Conservation (phyloP, 2,888 invertebrate species). For the Ectropis crepuscularia region DNA sequence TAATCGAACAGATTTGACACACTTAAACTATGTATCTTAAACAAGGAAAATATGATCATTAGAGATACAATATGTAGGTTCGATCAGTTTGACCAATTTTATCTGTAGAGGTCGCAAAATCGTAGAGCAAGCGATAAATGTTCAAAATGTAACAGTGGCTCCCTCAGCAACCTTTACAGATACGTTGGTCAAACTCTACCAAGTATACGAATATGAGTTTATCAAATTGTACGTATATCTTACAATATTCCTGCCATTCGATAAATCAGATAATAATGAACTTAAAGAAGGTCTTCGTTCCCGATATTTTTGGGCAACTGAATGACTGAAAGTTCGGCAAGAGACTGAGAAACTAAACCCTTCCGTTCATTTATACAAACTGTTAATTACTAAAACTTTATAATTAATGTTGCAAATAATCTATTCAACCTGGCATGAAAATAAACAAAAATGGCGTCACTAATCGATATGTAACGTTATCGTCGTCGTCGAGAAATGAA, state of each 20-base stretch:
- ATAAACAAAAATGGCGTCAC: too few species aligned
- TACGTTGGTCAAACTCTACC: neutral
- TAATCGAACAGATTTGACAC: neutral
- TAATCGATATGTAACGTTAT: too few species aligned
- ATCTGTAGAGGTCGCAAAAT: neutral
- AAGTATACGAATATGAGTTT: constrained; percentile 31
- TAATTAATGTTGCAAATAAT: neutral
- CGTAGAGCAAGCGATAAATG: neutral
- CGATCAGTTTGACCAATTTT: neutral
- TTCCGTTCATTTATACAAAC: constrained; percentile 18
- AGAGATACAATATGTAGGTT: too few species aligned
- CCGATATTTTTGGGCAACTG: constrained; percentile 72
- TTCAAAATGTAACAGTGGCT: neutral
- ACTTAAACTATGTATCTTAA: neutral
- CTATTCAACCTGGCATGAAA: too few species aligned
- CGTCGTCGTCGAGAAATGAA: too few species aligned
- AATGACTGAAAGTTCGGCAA: constrained; percentile 62
- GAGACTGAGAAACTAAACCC: constrained; percentile 58
- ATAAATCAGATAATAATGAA: constrained; percentile 41
- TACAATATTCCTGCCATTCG: constrained; percentile 28
- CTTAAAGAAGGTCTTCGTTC: constrained; percentile 73
- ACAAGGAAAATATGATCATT: neutral
- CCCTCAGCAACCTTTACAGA: neutral
- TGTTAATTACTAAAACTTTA: constrained; percentile 24
- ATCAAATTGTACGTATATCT: constrained; percentile 28